A percentile compares a stretch with the other conserved stretches of the same genome.
phyloP scores from a whole-genome alignment of 2,797 vertebrate genomes.

The Hozukius guyotensis region DNA sequence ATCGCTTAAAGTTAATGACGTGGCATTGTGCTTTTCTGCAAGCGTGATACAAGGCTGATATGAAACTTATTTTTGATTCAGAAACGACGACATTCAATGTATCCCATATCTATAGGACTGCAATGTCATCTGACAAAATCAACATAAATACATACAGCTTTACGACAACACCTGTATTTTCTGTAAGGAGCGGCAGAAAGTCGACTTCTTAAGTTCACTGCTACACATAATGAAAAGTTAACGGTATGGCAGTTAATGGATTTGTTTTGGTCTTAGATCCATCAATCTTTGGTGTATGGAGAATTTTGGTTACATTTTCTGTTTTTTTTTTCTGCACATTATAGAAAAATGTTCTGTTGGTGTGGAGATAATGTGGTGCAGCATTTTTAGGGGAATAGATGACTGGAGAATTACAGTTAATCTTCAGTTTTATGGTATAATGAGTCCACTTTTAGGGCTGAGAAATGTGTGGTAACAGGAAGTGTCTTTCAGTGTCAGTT shows the following conservation, averaged over 20 bases:
- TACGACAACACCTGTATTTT: neutral
- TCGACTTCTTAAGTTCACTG: neutral
- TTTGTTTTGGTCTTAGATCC: neutral
- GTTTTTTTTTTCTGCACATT: neutral
- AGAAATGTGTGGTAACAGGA: constrained; percentile 19
- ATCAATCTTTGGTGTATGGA: constrained; percentile 3
- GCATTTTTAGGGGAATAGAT: constrained; percentile 11
- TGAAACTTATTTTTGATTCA: neutral
- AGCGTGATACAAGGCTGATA: neutral
- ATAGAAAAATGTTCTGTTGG: constrained; percentile 21
- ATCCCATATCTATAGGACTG: neutral
- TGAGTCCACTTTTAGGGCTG: constrained; percentile 4
- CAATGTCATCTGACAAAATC: neutral
- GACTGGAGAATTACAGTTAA: constrained; percentile 20
- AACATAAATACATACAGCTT: neutral
- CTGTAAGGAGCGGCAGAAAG: neutral
- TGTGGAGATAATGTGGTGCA: constrained; percentile 2
- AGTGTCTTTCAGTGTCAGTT: neutral
- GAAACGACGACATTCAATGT: neutral
- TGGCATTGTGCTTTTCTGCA: neutral
- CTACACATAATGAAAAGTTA: neutral
- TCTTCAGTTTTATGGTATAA: constrained; percentile 27
- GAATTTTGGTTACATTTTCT: neutral
- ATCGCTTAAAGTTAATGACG: neutral
- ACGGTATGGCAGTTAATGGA: neutral